phyloP scores from a whole-genome alignment of 1,140 invertebrate genomes.

The Popillia japonica region DNA sequence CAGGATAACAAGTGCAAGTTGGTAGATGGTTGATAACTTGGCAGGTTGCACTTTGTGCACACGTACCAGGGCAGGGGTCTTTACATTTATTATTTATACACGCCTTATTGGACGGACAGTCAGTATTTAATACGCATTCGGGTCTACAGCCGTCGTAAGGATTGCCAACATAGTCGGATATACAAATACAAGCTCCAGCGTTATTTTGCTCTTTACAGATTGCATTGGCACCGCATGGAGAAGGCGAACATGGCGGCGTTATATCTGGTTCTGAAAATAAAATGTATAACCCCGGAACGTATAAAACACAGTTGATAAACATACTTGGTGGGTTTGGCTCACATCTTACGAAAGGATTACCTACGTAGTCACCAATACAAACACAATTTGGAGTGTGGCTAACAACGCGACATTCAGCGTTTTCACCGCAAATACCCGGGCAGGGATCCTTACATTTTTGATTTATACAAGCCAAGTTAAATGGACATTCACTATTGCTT shows the following conservation, averaged over 20 bases:
- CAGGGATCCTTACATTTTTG: constrained; percentile 80
- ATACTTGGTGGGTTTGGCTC: neutral
- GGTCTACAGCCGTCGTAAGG: constrained; percentile 81
- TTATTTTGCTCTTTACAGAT: constrained; percentile 70
- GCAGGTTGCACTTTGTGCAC: constrained; percentile 83
- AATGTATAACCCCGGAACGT: constrained; percentile 13
- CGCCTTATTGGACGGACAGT: constrained; percentile 81
- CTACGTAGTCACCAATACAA: constrained; percentile 70
- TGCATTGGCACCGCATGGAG: constrained; percentile 79
- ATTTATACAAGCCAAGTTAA: constrained; percentile 73
- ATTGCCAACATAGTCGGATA: constrained; percentile 76
- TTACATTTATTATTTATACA: constrained; percentile 82
- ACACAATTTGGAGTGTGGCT: constrained; percentile 77
- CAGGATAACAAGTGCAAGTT: constrained; percentile 76
- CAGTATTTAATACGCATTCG: constrained; percentile 81
- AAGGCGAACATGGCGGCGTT: constrained; percentile 74
- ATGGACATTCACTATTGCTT: constrained; percentile 77
- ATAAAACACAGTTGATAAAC: constrained; percentile 7
- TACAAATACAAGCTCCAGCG: constrained; percentile 71
- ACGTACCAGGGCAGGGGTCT: constrained; percentile 82
- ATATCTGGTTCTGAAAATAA: constrained; percentile 62
- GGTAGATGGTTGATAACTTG: constrained; percentile 84
- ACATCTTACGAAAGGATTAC: constrained; percentile 74
- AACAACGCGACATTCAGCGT: constrained; percentile 74
- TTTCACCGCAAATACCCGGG: constrained; percentile 74